Percentiles rank a stretch among this genome's conserved stretches.
These are phyloP conservation scores for Hiodon tergisus DNA, from an alignment of 2,113 vertebrate species.

Conservation along the genomic window DNA sequence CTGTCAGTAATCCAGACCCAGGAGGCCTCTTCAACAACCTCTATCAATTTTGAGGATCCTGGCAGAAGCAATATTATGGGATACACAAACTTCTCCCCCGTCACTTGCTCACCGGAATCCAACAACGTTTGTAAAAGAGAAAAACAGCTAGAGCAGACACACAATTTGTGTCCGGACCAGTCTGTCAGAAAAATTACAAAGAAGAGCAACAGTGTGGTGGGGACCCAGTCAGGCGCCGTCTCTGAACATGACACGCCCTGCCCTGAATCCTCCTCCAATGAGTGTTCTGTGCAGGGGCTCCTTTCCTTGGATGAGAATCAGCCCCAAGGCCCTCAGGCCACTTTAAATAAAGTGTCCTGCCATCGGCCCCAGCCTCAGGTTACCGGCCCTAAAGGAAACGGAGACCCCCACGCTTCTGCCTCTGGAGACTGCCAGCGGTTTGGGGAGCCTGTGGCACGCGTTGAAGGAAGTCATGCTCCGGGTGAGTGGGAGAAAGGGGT, in stretches of 20 bases:
- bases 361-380: constrained; percentile 22
- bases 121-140: not conserved
- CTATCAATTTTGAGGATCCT: not conserved
- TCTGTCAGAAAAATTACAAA: not conserved
- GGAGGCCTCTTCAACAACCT: constrained; percentile 9
- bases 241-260: constrained; percentile 18
- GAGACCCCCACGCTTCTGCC: constrained; percentile 10
- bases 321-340: constrained; percentile 27
- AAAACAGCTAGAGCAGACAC: not conserved
- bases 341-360: constrained; percentile 34
- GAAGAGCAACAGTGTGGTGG: not conserved
- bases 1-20: constrained; percentile 23
- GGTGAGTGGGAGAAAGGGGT: too few relatives aligned
- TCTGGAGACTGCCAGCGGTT: too few relatives aligned
- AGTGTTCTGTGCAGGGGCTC: constrained; percentile 27
- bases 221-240: not conserved
- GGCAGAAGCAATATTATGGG: not conserved
- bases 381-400: constrained; percentile 31
- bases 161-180: not conserved
- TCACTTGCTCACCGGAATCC: too few relatives aligned
- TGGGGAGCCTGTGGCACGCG: too few relatives aligned
- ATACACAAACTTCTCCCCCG: not conserved
- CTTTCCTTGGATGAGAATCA: constrained; percentile 24
- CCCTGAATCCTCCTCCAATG: constrained; percentile 37
- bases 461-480: too few relatives aligned